A percentile compares a stretch with the other conserved stretches of the same genome.
Evolutionary conservation across 2,888 invertebrate genomes (phyloP).

Genomic region (Sminthurinus aureus): DNA sequence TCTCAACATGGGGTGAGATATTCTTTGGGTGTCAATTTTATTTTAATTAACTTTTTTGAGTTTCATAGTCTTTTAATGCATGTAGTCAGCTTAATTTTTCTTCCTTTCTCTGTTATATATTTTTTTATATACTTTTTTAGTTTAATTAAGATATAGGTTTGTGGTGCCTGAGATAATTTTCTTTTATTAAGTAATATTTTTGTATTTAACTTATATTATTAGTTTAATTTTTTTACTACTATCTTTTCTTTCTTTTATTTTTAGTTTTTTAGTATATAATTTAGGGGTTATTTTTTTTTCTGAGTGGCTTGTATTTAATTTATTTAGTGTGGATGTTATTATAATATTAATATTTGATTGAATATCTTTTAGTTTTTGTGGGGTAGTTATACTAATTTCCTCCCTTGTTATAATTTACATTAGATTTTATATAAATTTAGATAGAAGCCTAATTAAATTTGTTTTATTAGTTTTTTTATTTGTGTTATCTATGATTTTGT

Average conservation of each 20-base stretch:
- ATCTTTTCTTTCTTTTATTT: slow-evolving; percentile 63
- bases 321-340: slow-evolving; percentile 66
- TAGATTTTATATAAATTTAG: slow-evolving; percentile 70
- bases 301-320: slow-evolving; percentile 68
- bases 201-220: neutral
- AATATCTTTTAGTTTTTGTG: slow-evolving; percentile 72
- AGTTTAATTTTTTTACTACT: slow-evolving; percentile 63
- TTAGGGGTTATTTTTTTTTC: slow-evolving; percentile 67
- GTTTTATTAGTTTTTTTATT: slow-evolving; percentile 72
- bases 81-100: slow-evolving; percentile 72
- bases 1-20: slow-evolving; percentile 72
- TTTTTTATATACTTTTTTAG: slow-evolving; percentile 70
- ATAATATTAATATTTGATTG: slow-evolving; percentile 72
- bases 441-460: slow-evolving; percentile 71
- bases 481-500: slow-evolving; percentile 73
- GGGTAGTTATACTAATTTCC: slow-evolving; percentile 73
- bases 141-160: slow-evolving; percentile 75
- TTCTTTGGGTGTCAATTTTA: neutral
- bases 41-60: slow-evolving; percentile 63
- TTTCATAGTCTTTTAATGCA: slow-evolving; percentile 71
- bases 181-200: slow-evolving; percentile 62
- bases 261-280: slow-evolving; percentile 62
- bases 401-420: slow-evolving; percentile 73
- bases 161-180: slow-evolving; percentile 71
- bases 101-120: slow-evolving; percentile 67